phyloP scores from a whole-genome alignment of 2,797 vertebrate species.

The Euthynnus affinis region DNA sequence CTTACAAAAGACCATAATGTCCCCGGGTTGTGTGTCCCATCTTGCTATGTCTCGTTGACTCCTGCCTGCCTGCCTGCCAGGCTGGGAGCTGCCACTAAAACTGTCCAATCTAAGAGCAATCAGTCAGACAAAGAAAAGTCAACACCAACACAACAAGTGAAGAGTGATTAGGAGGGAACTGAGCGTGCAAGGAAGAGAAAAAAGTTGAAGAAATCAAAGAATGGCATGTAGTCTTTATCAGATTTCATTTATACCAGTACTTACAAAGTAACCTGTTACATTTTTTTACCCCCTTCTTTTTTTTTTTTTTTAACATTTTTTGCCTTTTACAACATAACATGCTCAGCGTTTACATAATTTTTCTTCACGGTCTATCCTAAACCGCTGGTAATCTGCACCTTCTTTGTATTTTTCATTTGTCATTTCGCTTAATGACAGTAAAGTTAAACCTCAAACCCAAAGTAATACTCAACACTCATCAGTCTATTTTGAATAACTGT shows the following conservation, averaged over 20 bases:
- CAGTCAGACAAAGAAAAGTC: slow-evolving; percentile 34
- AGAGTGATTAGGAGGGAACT: slow-evolving; percentile 24
- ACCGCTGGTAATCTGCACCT: not conserved
- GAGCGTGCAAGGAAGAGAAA: not conserved
- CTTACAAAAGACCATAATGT: slow-evolving; percentile 33
- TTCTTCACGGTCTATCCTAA: not conserved
- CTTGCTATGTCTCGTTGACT: slow-evolving; percentile 36
- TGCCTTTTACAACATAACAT: not conserved
- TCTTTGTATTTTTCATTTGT: slow-evolving; percentile 2
- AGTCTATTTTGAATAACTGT: slow-evolving; percentile 7
- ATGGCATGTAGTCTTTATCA: not conserved
- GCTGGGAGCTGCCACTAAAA: slow-evolving; percentile 42
- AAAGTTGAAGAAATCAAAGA: not conserved
- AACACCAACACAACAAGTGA: slow-evolving; percentile 29
- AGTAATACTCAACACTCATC: not conserved
- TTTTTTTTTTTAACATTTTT: no score
- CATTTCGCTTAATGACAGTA: not conserved
- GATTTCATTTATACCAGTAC: not conserved
- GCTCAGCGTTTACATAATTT: not conserved
- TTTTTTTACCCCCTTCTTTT: no score
- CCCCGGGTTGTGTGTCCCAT: slow-evolving; percentile 21
- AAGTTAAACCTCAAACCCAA: no score
- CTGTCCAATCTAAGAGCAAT: slow-evolving; percentile 24
- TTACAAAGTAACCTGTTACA: not conserved
- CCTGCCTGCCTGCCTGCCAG: slow-evolving; percentile 13